Evolutionary conservation across 1,140 invertebrate species (phyloP).

Genomic region (Phortica variegata): DNA sequence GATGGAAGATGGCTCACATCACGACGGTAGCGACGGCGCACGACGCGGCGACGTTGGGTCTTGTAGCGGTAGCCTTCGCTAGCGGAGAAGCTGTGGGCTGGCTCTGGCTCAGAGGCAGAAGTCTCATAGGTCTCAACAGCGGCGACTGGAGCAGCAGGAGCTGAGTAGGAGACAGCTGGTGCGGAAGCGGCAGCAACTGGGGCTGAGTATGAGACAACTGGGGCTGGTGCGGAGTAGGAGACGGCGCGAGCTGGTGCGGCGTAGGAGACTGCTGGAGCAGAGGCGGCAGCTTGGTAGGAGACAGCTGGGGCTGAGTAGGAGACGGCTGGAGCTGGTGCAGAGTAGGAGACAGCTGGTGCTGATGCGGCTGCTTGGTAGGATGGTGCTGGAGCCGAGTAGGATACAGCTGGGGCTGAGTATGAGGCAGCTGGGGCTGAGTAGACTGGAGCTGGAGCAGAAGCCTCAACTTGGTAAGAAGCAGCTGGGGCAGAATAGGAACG

Average conservation of each 20-base stretch:
- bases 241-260: conserved; percentile 3
- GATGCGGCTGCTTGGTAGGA: conserved; percentile 1
- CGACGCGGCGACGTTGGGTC: conserved; percentile 33
- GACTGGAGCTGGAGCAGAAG: conserved; percentile 19
- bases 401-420: conserved; percentile 5
- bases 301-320: conserved; percentile 28
- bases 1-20: conserved; percentile 40
- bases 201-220: background rate
- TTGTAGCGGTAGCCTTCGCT: conserved; percentile 48
- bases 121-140: conserved; percentile 27
- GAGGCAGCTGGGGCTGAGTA: conserved; percentile 18
- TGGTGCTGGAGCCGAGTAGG: conserved; percentile 1
- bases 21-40: conserved; percentile 41
- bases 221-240: background rate
- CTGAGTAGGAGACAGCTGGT: conserved; percentile 2
- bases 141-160: conserved; percentile 4
- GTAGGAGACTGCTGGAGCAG: conserved; percentile 8
- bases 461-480: conserved; percentile 14
- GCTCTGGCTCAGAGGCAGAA: conserved; percentile 29
- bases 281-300: background rate
- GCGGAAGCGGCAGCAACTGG: conserved; percentile 4
- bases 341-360: conserved; percentile 19
- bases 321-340: conserved; percentile 8
- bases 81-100: conserved; percentile 40
- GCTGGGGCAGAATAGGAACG: conserved; percentile 24